These are phyloP conservation scores for Pogonocichla stellata DNA, from an alignment of 2,113 vertebrate genomes.

Conservation along the genomic window DNA sequence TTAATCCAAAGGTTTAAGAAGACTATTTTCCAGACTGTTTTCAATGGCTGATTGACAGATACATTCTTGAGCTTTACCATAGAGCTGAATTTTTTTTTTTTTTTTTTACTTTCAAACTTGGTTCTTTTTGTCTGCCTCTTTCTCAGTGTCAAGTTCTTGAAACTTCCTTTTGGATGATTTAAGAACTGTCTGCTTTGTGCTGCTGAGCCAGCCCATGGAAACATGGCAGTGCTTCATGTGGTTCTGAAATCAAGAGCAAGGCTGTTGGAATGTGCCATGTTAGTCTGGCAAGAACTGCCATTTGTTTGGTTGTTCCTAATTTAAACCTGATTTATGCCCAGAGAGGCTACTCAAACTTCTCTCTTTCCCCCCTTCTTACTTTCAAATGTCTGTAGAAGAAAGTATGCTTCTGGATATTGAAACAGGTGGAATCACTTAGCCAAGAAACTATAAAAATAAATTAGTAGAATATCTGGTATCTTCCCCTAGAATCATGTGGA, in stretches of 20 bases:
- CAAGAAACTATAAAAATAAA: background rate
- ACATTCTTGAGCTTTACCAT: background rate
- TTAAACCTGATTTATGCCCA: background rate
- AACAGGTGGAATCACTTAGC: background rate
- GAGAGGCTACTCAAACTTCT: background rate
- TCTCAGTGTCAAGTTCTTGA: background rate
- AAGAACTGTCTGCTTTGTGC: background rate
- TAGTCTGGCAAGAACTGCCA: background rate
- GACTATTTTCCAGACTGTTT: background rate
- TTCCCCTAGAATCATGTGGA: background rate
- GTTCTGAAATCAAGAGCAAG: background rate
- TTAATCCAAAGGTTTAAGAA: background rate
- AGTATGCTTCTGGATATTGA: background rate
- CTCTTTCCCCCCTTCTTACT: fast-evolving
- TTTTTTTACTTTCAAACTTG: background rate
- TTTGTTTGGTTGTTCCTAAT: background rate
- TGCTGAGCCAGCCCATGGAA: slow-evolving; percentile 17
- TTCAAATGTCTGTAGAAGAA: background rate
- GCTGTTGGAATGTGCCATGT: background rate
- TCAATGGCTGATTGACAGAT: background rate
- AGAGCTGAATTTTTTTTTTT: background rate
- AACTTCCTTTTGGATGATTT: background rate
- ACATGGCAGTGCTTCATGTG: slow-evolving; percentile 11
- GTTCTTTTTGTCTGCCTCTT: background rate
- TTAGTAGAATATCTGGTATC: background rate